phyloP scores from a whole-genome alignment of 2,113 vertebrate species.

The Brevimyrus niger region DNA sequence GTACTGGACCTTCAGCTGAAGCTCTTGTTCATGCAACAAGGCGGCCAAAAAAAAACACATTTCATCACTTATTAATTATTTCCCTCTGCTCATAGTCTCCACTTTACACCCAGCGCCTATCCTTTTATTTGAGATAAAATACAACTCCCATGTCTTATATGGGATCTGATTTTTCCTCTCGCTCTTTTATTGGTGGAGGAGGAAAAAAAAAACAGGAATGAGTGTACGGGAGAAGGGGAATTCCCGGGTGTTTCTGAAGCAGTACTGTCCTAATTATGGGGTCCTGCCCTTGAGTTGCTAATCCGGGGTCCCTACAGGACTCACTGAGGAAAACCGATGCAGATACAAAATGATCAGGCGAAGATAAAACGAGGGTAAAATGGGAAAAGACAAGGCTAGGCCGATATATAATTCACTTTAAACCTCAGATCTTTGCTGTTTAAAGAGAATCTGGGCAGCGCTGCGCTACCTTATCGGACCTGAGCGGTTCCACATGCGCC shows the following conservation, averaged over 20 bases:
- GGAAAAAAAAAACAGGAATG: neutral
- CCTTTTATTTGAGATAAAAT: constrained; percentile 7
- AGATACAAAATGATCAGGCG: constrained; percentile 30
- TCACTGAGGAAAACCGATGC: constrained; percentile 27
- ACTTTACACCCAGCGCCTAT: neutral
- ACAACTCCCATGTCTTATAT: neutral
- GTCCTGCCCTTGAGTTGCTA: constrained; percentile 22
- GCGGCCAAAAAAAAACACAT: neutral
- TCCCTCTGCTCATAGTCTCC: neutral
- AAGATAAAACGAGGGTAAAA: constrained; percentile 18
- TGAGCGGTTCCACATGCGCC: neutral
- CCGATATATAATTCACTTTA: constrained; percentile 30
- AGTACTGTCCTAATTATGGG: constrained; percentile 28
- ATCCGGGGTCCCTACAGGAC: constrained; percentile 27
- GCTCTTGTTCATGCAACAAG: neutral
- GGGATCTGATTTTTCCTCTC: neutral
- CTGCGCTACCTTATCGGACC: constrained; percentile 24
- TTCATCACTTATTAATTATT: neutral
- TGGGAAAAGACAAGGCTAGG: neutral
- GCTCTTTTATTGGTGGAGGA: neutral
- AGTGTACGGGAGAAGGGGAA: neutral
- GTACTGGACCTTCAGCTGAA: neutral
- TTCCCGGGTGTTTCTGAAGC: constrained; percentile 15
- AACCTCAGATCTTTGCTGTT: constrained; percentile 30
- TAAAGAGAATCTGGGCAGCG: constrained; percentile 11